Conservation (phyloP, 1,140 invertebrate genomes). For the Bombus pascuorum region DNA sequence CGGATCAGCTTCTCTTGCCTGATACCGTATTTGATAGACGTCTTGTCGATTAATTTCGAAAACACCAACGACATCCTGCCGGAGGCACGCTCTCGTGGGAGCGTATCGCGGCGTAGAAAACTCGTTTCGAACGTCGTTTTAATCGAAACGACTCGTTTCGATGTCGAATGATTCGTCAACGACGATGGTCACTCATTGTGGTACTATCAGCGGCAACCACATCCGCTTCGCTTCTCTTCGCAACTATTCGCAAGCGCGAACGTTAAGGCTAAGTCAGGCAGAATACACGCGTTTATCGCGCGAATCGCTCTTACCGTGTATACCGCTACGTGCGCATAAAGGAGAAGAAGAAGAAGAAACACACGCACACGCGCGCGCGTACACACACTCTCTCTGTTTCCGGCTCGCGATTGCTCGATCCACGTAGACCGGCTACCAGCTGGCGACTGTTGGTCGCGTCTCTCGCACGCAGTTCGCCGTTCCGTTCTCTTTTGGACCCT, state of each 20-base stretch:
- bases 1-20: conserved; percentile 84
- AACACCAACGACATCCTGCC: conserved; percentile 85
- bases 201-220: background rate
- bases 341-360: background rate
- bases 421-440: conserved; percentile 68
- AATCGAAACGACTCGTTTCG: background rate
- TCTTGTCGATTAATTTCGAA: conserved; percentile 86
- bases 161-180: background rate
- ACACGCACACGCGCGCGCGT: too few species aligned
- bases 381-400: background rate
- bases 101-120: background rate
- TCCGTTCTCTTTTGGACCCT: conserved; percentile 44
- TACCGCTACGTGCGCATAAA: background rate
- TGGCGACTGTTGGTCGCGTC: conserved; percentile 70
- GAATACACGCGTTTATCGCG: background rate
- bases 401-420: background rate
- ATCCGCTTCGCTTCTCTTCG: background rate
- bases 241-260: background rate
- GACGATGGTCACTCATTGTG: conserved; percentile 52
- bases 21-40: conserved; percentile 83
- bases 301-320: background rate
- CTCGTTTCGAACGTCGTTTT: conserved; percentile 2
- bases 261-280: background rate
- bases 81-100: conserved; percentile 13
- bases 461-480: conserved; percentile 6